Base-by-base conservation (phyloP, 2,797 vertebrate genomes). In the Labroides dimidiatus region DNA sequence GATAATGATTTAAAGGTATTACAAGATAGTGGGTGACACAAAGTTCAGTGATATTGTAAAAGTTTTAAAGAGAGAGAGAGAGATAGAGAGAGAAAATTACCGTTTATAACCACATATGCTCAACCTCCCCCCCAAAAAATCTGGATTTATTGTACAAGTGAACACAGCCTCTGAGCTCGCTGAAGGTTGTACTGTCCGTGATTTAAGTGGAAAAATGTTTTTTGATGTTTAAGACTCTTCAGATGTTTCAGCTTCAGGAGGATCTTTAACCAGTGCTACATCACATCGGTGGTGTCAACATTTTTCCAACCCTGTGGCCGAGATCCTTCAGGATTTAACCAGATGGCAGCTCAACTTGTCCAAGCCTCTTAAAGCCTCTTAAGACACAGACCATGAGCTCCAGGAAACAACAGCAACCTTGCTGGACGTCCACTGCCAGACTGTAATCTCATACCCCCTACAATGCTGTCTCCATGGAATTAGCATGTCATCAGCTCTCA, bases 301-400 rank as follows among this genome's bases (percentile, higher is more conserved):
- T 64, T 41, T 75, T 51, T 52, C 16, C 54, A 19, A 45, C 30
- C 69, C 65, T 74, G 77, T 81, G 65, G 72, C 27, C 47, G 81
- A 59, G 21, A 71, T 67, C 64, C 33, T 33, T 72, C 10, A 21
- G 66, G 77, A 61, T 75, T 75, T 73, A 81, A 80, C 89, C 90
- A 93, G 90, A 91, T 93, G 91, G 91, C 72, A 73, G 83, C 70
- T 91, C 85, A 89, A 84, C 90, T 84, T 75, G 14, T 70, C 50
- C 82, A 89, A 91, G 83, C 89, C 78, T 58, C 61, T 81, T 70
- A 90, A 89, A 90, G 81, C 87, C 71, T 91, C 90, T 93, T 91
- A 91, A 89, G 75, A 80, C 85, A 56, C 75, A 80, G 76, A 45
- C 68, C 73, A 27, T 5, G 69, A 84, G 57, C 81, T 37, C 33